These are phyloP conservation scores for Calameuta pallipes DNA, from an alignment of 2,888 invertebrate genomes.

Conservation along the genomic window DNA sequence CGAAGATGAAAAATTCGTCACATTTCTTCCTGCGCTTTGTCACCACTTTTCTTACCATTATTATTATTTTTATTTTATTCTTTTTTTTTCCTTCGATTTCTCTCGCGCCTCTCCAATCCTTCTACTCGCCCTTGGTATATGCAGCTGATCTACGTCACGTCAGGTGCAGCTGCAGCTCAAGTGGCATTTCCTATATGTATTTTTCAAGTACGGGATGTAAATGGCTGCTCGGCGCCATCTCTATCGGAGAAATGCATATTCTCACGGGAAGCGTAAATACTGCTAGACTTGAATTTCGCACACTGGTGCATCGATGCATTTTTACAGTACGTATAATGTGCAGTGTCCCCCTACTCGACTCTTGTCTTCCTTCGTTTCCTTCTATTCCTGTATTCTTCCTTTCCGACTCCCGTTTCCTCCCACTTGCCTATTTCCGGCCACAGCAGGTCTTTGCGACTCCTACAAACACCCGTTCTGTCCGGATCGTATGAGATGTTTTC, in stretches of 20 bases:
- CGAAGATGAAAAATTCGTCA: background rate
- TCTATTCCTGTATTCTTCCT: background rate
- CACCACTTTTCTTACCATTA: background rate
- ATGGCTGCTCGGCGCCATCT: background rate
- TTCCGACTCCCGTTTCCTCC: background rate
- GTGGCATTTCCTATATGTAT: background rate
- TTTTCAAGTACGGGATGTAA: background rate
- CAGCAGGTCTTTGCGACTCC: background rate
- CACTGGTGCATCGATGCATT: background rate
- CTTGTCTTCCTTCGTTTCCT: background rate
- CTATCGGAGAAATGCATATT: background rate
- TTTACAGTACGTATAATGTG: background rate
- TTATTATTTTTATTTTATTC: background rate
- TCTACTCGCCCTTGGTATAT: background rate
- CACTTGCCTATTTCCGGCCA: background rate
- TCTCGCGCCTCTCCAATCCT: background rate
- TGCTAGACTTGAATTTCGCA: background rate
- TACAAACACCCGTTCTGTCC: background rate
- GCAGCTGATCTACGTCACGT: background rate
- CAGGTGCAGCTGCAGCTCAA: background rate
- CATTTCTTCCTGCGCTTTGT: conserved; percentile 25
- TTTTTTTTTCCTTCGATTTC: background rate
- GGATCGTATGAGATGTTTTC: background rate
- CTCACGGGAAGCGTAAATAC: background rate
- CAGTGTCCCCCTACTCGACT: background rate